Evolutionary conservation across 2,888 invertebrate genomes (phyloP), one percentile per base, ranked within the genome.

Genomic region (Sinopyrophorus schimmeli): DNA sequence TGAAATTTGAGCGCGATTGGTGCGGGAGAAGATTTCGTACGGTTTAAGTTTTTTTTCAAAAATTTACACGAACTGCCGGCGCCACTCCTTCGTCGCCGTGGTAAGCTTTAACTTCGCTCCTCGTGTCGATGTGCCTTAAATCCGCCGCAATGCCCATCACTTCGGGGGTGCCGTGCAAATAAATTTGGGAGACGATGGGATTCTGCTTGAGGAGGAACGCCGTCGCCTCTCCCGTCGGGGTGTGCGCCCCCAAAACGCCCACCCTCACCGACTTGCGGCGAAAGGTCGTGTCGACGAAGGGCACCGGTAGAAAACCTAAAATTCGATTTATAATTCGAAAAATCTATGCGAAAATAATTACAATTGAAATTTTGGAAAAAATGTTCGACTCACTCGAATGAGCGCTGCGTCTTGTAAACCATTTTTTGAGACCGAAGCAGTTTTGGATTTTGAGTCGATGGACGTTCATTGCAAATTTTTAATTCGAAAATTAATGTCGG

Each of bases 161-260:
- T 2, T 43, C 49, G 15, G 49, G 52, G 6, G 34, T 20, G n/a
- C 71, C 72, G 50, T 68, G 65, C 6, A 73, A 26, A 51, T 65
- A 68, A 6, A 74, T 41, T 30, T 58, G 59, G 0, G 68, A 66
- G 5, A 73, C 50, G 2, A 72, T 70, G 1, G 80, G 74, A 55
- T 80, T 80, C 55, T 80, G 79, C 61, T 81, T 81, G 1, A 81
- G 66, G 24, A 81, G 61, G 26, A 80, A 65, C 2, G 79, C 70
- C 2, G 77, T 64, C 16, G 75, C 74, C 47, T 76, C 76, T 0
- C 81, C 81, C 42, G 78, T 65, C 6, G 70, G 68, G 1, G 77
- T 77, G 57, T 77, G 75, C 2, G 77, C 80, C 1, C 80, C 80
- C 53, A 81, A 73, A 40, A 81, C 48, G 5, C 65, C 59, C 20